Base-by-base conservation (phyloP, 2,113 vertebrate species). In the Varanus komodoensis region DNA sequence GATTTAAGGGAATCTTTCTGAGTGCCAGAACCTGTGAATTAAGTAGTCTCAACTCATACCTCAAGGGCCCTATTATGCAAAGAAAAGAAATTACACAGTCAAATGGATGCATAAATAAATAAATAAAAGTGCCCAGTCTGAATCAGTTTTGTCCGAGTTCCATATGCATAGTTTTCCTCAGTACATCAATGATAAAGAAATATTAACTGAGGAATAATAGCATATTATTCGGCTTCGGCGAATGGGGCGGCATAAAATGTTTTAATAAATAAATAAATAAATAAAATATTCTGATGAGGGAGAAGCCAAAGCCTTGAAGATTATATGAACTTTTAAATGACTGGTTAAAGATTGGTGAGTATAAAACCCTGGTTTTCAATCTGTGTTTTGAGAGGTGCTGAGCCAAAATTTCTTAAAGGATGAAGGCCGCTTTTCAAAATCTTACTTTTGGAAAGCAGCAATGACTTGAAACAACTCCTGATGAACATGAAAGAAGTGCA, bases 31-130 rank as follows among this genome's bases (percentile, higher is more conserved):
- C 61, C 57, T 57, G 27, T 38, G 32, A 89, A 79, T n/a, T 87
- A 89, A 90, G 52, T 48, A 84, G 48, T 64, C 79, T 78, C 73
- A 85, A 54, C 12, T 52, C 3, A 7, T 15, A 23, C 84, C 78
- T 89, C 85, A 74, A 21, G 27, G 29, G 44, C 52, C 57, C 73
- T 29, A 61, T 89, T 85, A 84, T 81, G 83, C 68, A 84, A 82
- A 86, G 50, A 77, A 92, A 88, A 90, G 19, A 86, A 86, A 88
- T 82, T 4, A 61, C 15, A 9, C 25, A 79, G 87, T 79, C 57
- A 81, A 73, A 80, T 84, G 0, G 32, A 78, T 84, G 29, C 34
- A 78, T 73, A 87, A 78, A 87, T 87, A 52, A n/a, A 6, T 32
- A 8, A 83, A 34, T 25, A 14, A 89, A 91, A 38, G 27, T 25